A percentile compares a stretch with the other conserved stretches of the same genome.
These are phyloP conservation scores for Muscidifurax raptorellus DNA, from an alignment of 1,140 invertebrate species.

Conservation along the genomic window DNA sequence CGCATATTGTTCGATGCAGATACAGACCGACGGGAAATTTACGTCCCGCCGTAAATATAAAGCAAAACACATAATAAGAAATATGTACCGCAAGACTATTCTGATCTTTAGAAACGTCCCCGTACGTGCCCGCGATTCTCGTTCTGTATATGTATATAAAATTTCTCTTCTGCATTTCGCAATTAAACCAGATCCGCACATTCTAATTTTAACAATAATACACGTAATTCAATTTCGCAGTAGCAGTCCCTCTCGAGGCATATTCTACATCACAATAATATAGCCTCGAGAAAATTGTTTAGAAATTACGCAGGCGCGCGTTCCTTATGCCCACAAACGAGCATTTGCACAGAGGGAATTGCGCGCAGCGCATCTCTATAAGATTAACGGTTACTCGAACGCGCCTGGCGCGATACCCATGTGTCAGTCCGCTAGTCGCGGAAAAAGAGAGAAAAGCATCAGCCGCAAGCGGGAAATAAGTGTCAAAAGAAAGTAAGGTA, in stretches of 20 bases:
- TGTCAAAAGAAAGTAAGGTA: conserved; percentile 43
- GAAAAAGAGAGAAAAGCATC: neutral
- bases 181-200: too few relatives aligned
- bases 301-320: too few relatives aligned
- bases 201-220: too few relatives aligned
- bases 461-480: conserved; percentile 22
- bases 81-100: neutral
- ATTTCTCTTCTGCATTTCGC: too few relatives aligned
- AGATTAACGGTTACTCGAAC: conserved; percentile 42
- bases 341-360: neutral
- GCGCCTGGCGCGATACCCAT: neutral
- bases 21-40: neutral
- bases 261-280: too few relatives aligned
- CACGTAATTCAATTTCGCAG: too few relatives aligned
- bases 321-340: too few relatives aligned
- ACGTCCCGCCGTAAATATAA: neutral
- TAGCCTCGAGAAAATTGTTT: too few relatives aligned
- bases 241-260: too few relatives aligned
- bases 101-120: neutral
- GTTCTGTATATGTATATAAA: too few relatives aligned
- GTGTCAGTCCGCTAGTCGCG: neutral
- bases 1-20: neutral
- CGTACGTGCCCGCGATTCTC: neutral
- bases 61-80: neutral
- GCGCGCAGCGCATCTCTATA: neutral